A percentile compares a stretch with the other conserved stretches of the same genome.
phyloP scores from a whole-genome alignment of 2,113 vertebrate genomes.

The Promerops cafer region DNA sequence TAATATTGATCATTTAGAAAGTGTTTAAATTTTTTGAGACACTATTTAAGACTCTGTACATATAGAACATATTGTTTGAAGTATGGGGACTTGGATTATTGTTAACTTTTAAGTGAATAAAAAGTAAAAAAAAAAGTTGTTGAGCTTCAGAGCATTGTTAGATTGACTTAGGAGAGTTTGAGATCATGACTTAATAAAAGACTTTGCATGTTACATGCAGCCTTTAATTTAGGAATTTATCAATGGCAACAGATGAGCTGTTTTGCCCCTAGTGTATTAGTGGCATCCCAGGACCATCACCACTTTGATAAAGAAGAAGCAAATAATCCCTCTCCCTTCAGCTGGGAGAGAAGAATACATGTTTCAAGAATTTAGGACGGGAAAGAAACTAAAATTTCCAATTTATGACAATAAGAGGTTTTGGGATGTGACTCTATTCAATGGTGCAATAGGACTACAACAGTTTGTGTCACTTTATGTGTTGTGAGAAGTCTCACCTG shows the following conservation, averaged over 20 bases:
- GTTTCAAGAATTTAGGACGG: background rate
- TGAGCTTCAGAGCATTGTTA: background rate
- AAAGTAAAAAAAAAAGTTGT: background rate
- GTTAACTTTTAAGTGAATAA: background rate
- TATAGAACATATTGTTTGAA: background rate
- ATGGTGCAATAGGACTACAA: background rate
- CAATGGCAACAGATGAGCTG: background rate
- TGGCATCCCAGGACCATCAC: background rate
- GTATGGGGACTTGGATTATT: background rate
- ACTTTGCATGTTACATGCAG: background rate
- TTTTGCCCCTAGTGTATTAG: background rate
- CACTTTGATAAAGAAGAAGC: background rate
- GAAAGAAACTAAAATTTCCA: background rate
- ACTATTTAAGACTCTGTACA: background rate
- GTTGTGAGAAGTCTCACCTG: background rate
- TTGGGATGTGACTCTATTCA: background rate
- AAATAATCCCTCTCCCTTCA: background rate
- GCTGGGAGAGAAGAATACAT: background rate
- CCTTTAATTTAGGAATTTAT: background rate
- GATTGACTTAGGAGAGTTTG: background rate
- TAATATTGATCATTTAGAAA: background rate
- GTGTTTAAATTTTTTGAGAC: background rate
- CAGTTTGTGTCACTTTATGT: background rate
- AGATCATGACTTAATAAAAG: background rate
- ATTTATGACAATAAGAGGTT: background rate